phyloP scores from a whole-genome alignment of 2,888 invertebrate species.

The Ametastegia equiseti region DNA sequence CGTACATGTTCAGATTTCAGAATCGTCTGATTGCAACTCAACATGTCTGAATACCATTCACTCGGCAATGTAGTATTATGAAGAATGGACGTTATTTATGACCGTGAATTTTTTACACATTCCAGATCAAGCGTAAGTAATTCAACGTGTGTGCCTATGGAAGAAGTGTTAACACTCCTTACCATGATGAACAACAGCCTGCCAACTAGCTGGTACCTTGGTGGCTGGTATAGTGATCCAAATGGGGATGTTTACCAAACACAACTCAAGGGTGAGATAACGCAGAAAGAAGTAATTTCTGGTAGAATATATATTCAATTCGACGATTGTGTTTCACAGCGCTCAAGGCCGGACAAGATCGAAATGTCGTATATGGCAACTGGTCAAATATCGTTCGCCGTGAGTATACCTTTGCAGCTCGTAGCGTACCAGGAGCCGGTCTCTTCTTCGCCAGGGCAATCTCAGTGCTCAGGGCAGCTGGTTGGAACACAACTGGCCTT shows the following conservation, averaged over 20 bases:
- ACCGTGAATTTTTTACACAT: background rate
- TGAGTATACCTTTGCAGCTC: constrained; percentile 68
- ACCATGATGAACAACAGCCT: constrained; percentile 45
- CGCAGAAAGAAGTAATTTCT: no score
- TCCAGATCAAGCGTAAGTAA: background rate
- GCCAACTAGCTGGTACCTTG: constrained; percentile 72
- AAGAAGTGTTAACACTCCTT: background rate
- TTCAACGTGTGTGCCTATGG: background rate
- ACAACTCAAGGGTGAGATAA: constrained; percentile 60
- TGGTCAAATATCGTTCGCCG: constrained; percentile 76
- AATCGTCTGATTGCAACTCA: no score
- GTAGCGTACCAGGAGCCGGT: constrained; percentile 57
- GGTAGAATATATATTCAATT: background rate
- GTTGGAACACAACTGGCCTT: constrained; percentile 55
- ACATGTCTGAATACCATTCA: background rate
- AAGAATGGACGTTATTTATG: background rate
- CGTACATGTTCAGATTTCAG: no score
- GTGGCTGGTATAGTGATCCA: constrained; percentile 72
- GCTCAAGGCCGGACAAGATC: constrained; percentile 70
- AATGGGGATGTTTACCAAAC: constrained; percentile 68
- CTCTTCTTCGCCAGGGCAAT: constrained; percentile 58
- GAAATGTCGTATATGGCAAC: constrained; percentile 76
- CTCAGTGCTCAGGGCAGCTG: constrained; percentile 57
- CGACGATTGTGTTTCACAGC: constrained; percentile 58
- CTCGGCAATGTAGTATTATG: background rate